Percentiles rank a stretch among this genome's conserved stretches.
These are phyloP conservation scores for Pterocles gutturalis DNA, from an alignment of 2,113 vertebrate species.

Conservation along the genomic window DNA sequence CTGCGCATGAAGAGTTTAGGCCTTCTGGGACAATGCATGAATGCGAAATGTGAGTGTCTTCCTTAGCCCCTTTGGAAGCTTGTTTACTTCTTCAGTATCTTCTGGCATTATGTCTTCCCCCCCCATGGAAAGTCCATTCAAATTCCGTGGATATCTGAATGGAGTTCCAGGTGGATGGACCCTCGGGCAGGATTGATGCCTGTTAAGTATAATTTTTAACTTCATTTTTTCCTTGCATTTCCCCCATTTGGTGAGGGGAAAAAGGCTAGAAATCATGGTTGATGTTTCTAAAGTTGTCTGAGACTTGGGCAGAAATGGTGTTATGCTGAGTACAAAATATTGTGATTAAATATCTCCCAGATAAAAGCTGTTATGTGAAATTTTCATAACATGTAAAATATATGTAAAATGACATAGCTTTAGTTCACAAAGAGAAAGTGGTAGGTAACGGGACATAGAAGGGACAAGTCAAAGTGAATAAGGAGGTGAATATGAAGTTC, in stretches of 20 bases:
- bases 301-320: fast-evolving
- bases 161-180: neutral
- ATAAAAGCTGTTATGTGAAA: neutral
- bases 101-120: neutral
- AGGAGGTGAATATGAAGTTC: neutral
- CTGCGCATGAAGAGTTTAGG: neutral
- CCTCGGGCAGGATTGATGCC: neutral
- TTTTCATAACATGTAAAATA: neutral
- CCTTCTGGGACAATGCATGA: neutral
- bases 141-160: neutral
- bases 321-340: neutral
- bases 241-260: neutral
- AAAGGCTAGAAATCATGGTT: neutral
- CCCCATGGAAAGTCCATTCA: neutral
- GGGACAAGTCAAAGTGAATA: neutral
- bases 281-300: neutral
- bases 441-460: neutral
- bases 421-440: neutral
- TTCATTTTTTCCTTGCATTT: neutral
- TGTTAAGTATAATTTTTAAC: neutral
- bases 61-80: neutral
- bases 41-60: neutral
- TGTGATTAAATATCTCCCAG: neutral
- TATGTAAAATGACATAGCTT: neutral
- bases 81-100: neutral